phyloP scores from a whole-genome alignment of 2,113 vertebrate species.

The Aix galericulata region DNA sequence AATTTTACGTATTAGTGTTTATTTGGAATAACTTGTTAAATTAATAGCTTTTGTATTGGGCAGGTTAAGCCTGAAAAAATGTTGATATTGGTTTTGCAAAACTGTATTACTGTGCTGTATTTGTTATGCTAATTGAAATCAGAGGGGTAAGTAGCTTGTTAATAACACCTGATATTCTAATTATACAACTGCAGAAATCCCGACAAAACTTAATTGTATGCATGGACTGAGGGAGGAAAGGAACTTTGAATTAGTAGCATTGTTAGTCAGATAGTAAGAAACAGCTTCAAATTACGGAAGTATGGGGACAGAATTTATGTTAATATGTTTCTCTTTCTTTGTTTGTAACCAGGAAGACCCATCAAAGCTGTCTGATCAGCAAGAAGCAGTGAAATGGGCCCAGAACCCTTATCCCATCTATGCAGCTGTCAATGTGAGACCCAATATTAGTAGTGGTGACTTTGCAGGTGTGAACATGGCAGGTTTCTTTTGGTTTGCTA shows the following conservation, averaged over 20 bases:
- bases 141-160: not conserved
- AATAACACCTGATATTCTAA: not conserved
- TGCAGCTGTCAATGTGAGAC: slow-evolving; percentile 75
- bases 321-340: not conserved
- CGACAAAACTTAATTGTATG: not conserved
- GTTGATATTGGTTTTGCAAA: not conserved
- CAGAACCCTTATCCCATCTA: slow-evolving; percentile 86
- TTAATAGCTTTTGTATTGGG: not conserved
- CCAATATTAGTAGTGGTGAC: slow-evolving; percentile 65
- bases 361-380: slow-evolving; percentile 81
- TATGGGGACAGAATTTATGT: not conserved
- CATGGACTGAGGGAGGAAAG: not conserved
- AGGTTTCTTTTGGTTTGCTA: not conserved
- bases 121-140: not conserved
- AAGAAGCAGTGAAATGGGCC: slow-evolving; percentile 69
- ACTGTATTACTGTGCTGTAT: not conserved
- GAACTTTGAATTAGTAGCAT: not conserved
- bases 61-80: not conserved
- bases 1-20: not conserved
- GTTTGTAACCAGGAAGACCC: slow-evolving; percentile 70
- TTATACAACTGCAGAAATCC: not conserved
- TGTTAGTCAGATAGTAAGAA: not conserved
- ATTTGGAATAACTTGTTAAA: not conserved
- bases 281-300: not conserved
- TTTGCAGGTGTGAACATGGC: slow-evolving; percentile 74